phyloP scores from a whole-genome alignment of 2,113 vertebrate genomes.

The Cololabis saira region DNA sequence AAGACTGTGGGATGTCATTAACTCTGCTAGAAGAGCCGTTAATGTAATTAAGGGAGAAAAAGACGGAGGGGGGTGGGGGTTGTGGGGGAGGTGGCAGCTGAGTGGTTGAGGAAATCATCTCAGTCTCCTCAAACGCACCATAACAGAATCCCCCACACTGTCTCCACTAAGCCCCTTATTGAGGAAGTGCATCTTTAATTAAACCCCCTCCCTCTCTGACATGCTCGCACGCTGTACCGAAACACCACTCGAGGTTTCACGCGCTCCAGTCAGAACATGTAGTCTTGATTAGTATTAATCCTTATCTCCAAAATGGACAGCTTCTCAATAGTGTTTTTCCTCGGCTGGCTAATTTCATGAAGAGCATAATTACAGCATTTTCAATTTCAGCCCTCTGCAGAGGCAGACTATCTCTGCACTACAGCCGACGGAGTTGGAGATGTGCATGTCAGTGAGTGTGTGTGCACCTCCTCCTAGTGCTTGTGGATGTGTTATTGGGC shows the following conservation, averaged over 20 bases:
- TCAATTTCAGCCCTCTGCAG: constrained; percentile 66
- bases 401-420: constrained; percentile 62
- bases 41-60: constrained; percentile 68
- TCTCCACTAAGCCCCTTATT: constrained; percentile 21
- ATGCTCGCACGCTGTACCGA: constrained; percentile 12
- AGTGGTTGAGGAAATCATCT: constrained; percentile 56
- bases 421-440: constrained; percentile 57
- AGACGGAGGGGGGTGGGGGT: constrained; percentile 26
- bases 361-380: constrained; percentile 79
- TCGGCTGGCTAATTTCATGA: constrained; percentile 75
- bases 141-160: not conserved
- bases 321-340: constrained; percentile 67
- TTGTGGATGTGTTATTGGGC: constrained; percentile 12
- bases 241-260: constrained; percentile 42
- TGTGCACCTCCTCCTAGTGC: constrained; percentile 22
- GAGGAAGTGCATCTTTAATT: constrained; percentile 72
- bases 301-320: constrained; percentile 72
- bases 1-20: constrained; percentile 68
- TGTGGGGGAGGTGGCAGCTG: constrained; percentile 5
- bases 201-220: constrained; percentile 25
- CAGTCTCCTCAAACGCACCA: constrained; percentile 7
- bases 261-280: constrained; percentile 43
- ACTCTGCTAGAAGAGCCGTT: constrained; percentile 53
- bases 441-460: constrained; percentile 18
- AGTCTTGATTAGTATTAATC: constrained; percentile 68